Evolutionary conservation across 2,797 vertebrate genomes (phyloP), one percentile per base, ranked within the genome.

Genomic region (Sorex maritimensis): DNA sequence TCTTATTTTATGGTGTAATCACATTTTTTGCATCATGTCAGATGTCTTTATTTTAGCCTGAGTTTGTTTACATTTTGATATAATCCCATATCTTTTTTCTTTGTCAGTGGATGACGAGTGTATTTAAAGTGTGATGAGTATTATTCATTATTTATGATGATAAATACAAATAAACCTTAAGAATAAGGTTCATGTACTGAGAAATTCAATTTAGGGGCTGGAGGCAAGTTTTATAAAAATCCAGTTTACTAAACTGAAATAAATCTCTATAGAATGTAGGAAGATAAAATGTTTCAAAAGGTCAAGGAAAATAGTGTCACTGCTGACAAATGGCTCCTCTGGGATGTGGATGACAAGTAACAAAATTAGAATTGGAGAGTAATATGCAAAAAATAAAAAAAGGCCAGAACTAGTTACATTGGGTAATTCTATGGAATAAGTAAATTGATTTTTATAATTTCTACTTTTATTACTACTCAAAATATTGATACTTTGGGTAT

Each of bases 141-240:
- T 52, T 14, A 8, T 7, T 52, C 49, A 65, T 79, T 58, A 38
- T 69, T 90, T 86, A 81, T 52, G 63, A 89, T 5, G 14, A 30
- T n/a, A 85, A 92, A 80, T 6, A 85, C 21, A 65, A 65, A 28
- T 52, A 86, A 88, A 6, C 30, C 52, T 77, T 75, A 86, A 77
- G 41, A 52, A 28, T 23, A 81, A 73, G 13, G 17, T 74, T 81
- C 13, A 34, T 46, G 6, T 14, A 44, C 17, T 13, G 2, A 77
- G 7, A 30, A 90, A n/a, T 41, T 68, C 13, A 81, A 23, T 52
- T 93, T 92, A 44, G 8, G 41, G 14, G 3, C 12, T 73, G 13
- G 19, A 81, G 21, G 4, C 67, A 68, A 68, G 1, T 86, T 12
- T 61, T 87, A 65, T 26, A 90, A 44, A 52, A 12, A 58, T 2